phyloP scores from a whole-genome alignment of 2,888 invertebrate species.

The Cotesia congregata region DNA sequence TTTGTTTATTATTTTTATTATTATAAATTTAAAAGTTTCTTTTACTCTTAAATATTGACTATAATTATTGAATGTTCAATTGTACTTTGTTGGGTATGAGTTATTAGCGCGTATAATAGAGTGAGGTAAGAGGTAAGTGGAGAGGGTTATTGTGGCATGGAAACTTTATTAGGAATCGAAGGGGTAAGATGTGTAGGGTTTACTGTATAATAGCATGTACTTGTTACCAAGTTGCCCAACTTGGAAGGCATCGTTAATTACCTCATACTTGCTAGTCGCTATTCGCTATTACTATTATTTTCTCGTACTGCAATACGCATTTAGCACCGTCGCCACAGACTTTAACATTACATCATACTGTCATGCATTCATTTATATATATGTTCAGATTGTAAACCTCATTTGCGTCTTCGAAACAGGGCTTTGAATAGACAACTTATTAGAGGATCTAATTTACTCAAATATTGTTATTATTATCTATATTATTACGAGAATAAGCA shows the following conservation, averaged over 20 bases:
- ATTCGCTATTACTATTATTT: conserved; percentile 28
- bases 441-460: too few relatives aligned
- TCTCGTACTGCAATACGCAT: conserved; percentile 30
- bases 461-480: too few relatives aligned
- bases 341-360: conserved; percentile 48
- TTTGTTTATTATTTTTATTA: not conserved
- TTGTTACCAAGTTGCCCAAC: conserved; percentile 52
- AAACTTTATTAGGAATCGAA: conserved; percentile 5
- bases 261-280: conserved; percentile 44
- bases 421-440: too few relatives aligned
- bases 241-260: conserved; percentile 54
- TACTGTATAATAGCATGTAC: conserved; percentile 42
- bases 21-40: not conserved
- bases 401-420: too few relatives aligned
- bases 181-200: conserved; percentile 45
- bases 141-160: conserved; percentile 4
- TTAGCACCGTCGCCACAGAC: conserved; percentile 36
- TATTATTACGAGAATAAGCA: too few relatives aligned
- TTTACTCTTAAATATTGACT: not conserved
- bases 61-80: not conserved
- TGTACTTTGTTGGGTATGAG: not conserved
- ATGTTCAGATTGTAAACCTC: not conserved
- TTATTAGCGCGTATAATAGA: not conserved
- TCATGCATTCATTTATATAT: conserved; percentile 26
- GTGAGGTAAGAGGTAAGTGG: not conserved